A percentile compares a stretch with the other conserved stretches of the same genome.
Evolutionary conservation across 2,797 vertebrate genomes (phyloP).

Genomic region (Coregonus sp.): DNA sequence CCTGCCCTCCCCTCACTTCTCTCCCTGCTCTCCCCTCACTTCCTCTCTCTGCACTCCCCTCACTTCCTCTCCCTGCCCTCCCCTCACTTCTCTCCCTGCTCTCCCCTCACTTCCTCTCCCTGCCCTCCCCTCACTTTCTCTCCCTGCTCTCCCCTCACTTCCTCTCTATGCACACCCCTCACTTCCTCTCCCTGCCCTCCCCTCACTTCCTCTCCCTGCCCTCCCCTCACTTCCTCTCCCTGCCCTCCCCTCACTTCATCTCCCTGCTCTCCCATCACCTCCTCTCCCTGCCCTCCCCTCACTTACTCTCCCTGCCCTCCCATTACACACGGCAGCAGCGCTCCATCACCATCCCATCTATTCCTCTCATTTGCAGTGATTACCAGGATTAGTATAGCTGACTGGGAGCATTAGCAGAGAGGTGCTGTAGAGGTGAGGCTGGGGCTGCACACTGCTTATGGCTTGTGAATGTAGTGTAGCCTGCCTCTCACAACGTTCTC

Average conservation of each 20-base stretch:
- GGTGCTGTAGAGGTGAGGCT: background rate
- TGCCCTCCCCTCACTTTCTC: constrained; percentile 16
- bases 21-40: background rate
- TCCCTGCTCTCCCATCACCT: constrained; percentile 21
- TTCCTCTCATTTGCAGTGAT: constrained; percentile 2
- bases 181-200: constrained; percentile 24
- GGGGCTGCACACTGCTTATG: background rate
- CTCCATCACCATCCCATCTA: background rate
- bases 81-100: constrained; percentile 9
- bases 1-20: constrained; percentile 7
- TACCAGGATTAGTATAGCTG: background rate
- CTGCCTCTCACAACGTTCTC: background rate
- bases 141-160: background rate
- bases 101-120: background rate
- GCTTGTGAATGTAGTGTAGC: background rate
- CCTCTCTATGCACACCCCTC: no score
- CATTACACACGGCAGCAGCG: constrained; percentile 5
- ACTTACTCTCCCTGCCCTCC: background rate
- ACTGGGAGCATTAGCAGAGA: constrained; percentile 1
- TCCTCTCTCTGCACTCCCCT: background rate
- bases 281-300: constrained; percentile 7
- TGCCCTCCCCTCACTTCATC: background rate
- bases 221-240: background rate
- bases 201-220: background rate
- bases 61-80: background rate